A percentile compares a stretch with the other conserved stretches of the same genome.
These are phyloP conservation scores for Callionymus lyra DNA, from an alignment of 2,113 vertebrate species.

Conservation along the genomic window DNA sequence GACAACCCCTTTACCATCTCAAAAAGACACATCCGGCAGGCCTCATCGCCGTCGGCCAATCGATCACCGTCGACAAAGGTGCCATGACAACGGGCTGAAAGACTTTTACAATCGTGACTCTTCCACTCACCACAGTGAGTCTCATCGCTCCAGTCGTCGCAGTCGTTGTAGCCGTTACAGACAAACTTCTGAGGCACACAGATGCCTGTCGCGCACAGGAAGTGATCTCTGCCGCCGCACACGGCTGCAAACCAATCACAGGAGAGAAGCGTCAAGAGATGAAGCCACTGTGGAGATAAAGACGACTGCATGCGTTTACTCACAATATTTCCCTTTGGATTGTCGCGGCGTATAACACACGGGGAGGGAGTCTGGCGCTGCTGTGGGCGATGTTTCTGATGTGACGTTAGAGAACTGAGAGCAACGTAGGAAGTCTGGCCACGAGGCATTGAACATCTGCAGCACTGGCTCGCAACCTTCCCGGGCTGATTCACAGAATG, in stretches of 20 bases:
- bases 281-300: conserved; percentile 8
- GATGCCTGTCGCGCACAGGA: conserved; percentile 78
- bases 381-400: conserved; percentile 9
- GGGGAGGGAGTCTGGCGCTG: conserved; percentile 17
- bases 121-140: conserved; percentile 75
- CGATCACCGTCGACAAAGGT: conserved; percentile 13
- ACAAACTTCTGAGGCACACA: conserved; percentile 81
- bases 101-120: conserved; percentile 11
- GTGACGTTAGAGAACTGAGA: conserved; percentile 78
- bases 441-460: conserved; percentile 85
- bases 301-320: conserved; percentile 29
- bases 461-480: conserved; percentile 88
- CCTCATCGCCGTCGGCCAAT: conserved; percentile 3
- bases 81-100: conserved; percentile 11
- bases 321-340: conserved; percentile 73
- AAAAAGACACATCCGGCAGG: background rate
- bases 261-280: conserved; percentile 1
- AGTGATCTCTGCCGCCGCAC: conserved; percentile 73
- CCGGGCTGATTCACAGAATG: conserved; percentile 87
- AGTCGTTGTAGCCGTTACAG: conserved; percentile 93
- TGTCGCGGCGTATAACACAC: conserved; percentile 76
- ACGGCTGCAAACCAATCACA: conserved; percentile 61
- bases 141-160: conserved; percentile 93
- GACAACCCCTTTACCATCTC: conserved; percentile 6
- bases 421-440: conserved; percentile 89